Evolutionary conservation across 2,888 invertebrate species (phyloP), one percentile per base, ranked within the genome.

Genomic region (Dasypolia templi): DNA sequence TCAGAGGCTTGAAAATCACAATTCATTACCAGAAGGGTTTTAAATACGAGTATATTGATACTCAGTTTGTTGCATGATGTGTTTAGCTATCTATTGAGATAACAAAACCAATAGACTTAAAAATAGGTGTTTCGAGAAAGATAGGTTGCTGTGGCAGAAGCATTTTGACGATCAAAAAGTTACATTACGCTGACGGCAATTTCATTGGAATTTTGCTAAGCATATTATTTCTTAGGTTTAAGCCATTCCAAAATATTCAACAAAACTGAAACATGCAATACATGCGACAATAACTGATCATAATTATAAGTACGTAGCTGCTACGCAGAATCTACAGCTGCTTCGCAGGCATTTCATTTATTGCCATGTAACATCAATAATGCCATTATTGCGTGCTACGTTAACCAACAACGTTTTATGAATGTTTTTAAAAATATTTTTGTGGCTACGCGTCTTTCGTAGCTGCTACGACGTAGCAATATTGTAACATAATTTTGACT

Each of bases 381-480:
- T 53, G 22, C 7, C 19, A 58, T 51, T 22, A 49, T 44, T 35
- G n/a, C 12, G 4, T 26, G n/a, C 22, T 46, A 53, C 9, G 26
- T 42, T 6, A 76, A 61, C 14, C 2, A 76, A 17, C 6, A 32
- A 26, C 7, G 22, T 11, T 14, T 22, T 11, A 32, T 14, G 4
- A 26, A 32, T 17, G 1, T 9, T 7, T 46, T 51, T 26, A 19
- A 0, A 9, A 19, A 19, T 14, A 32, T 19, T 39, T 73, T 49
- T 35, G 32, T 1, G 11, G 3, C 42, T 69, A 62, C 69, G 69
- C 35, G 2, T 12, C 66, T 68, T n/a, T 69, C 76, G 77, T 76
- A 77, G 77, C 76, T 22, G 70, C 76, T 75, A 75, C 75, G 66
- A 19, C 77, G 77, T 76, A 77, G 77, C 76, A 68, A 3, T 49